Evolutionary conservation across 2,113 vertebrate species (phyloP).

Genomic region (Empidonax traillii): DNA sequence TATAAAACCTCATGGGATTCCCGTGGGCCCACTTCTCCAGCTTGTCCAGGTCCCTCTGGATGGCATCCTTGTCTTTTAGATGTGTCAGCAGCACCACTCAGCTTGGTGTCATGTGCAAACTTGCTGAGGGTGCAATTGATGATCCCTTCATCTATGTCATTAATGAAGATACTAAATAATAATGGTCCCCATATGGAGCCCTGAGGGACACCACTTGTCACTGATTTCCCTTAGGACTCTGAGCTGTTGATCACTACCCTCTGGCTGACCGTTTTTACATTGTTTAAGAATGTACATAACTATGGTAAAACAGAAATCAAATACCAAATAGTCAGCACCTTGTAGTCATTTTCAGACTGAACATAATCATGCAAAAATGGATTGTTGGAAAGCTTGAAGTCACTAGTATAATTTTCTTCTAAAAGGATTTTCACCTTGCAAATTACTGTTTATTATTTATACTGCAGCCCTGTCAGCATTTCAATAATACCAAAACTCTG

Average conservation of each 20-base stretch:
- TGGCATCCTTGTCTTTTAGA: background rate
- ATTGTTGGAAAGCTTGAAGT: background rate
- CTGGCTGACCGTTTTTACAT: background rate
- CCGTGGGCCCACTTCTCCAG: background rate
- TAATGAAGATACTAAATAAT: background rate
- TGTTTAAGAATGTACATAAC: background rate
- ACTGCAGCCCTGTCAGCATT: background rate
- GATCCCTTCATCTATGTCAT: background rate
- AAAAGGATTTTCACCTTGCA: background rate
- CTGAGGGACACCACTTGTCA: background rate
- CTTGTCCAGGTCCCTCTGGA: background rate
- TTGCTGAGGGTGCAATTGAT: background rate
- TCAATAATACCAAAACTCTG: background rate
- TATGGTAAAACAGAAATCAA: background rate
- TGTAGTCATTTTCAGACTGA: background rate
- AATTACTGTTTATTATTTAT: background rate
- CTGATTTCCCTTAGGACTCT: background rate
- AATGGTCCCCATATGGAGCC: background rate
- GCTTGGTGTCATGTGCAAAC: background rate
- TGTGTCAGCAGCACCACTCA: background rate
- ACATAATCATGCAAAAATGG: background rate
- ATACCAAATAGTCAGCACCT: background rate
- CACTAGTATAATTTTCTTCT: background rate
- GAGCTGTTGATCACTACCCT: background rate
- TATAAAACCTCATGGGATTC: background rate